Evolutionary conservation across 2,113 vertebrate genomes (phyloP), one percentile per base, ranked within the genome.

Genomic region (Ornithorhynchus anatinus): DNA sequence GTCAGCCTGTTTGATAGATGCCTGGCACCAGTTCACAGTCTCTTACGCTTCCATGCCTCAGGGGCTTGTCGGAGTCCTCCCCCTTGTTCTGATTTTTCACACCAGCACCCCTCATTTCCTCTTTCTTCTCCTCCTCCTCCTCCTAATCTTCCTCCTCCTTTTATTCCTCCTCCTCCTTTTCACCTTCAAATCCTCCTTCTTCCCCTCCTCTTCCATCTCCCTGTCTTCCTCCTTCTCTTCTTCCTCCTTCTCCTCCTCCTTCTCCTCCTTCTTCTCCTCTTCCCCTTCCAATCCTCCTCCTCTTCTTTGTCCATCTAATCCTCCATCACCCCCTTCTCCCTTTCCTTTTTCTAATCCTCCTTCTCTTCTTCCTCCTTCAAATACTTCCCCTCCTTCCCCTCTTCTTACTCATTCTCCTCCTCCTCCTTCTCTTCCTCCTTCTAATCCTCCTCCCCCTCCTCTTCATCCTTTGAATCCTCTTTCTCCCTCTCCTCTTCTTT

Each of bases 361-460:
- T n/a, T n/a, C n/a, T n/a, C n/a, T n/a, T n/a, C n/a, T n/a, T n/a
- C n/a, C n/a, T n/a, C n/a, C n/a, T n/a, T n/a, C n/a, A n/a, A n/a
- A n/a, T n/a, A n/a, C n/a, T n/a, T 22, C 50, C 76, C 36, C 48
- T 56, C 14, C 58, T 54, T 35, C 53, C 61, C 79, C 13, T 1
- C 15, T 32, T 44, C 29, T 0, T 0, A 7, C 25, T 40, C 61
- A 32, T 33, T 25, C 68, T 75, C n/a, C 31, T 1, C 8, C 36
- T 32, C 72, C 64, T n/a, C 17, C 66, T 0, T 0, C 1, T 0
- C 1, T 3, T 4, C 0, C 69, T 67, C 15, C 62, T 77, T 64
- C 67, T 57, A 84, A 70, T 27, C 0, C 50, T 50, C 4, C 40
- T 58, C 71, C 52, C 58, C 44, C 58, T 38, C 32, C 5, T 47